Evolutionary conservation across 2,888 invertebrate species (phyloP), one percentile per base, ranked within the genome.

Genomic region (Dryococelus australis): DNA sequence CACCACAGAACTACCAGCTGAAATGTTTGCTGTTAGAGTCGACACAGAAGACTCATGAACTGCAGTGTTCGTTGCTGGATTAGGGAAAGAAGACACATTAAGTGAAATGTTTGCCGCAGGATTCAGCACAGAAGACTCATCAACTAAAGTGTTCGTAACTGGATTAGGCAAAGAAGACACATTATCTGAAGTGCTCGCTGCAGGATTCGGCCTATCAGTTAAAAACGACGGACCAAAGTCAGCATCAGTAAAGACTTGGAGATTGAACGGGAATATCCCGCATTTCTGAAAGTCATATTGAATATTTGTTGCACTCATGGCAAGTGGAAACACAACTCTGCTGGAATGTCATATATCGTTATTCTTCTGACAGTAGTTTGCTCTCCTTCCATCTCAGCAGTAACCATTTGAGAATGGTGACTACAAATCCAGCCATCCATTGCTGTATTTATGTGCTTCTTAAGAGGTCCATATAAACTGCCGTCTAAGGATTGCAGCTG

Each of bases 401-500:
- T 0, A 51, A 51, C 51, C 8, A 3, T 51, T 51, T 26, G 80
- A 26, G n/a, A 27, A 13, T 80, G 26, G 28, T 80, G 26, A 26
- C 28, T 80, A 27, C 80, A 27, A 80, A 80, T 80, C 80, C 80
- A 80, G 10, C 27, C 80, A 80, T 80, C 80, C 80, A 80, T 80
- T 26, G 80, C 80, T 80, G 13, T 80, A 28, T 80, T 9, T 80
- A 80, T 80, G 13, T n/a, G 80, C 28, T 24, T 80, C 24, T 80
- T 80, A 9, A 80, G 80, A 12, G 80, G 80, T 24, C 80, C 80
- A 0, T 27, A 51, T 51, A 51, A 1, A 4, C 35, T 35, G 35
- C 35, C 2, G 35, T 35, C 35, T 35, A 35, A 35, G 35, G 35
- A 4, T 35, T 35, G 35, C 4, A 35, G 35, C 35, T 4, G 35